Evolutionary conservation across 2,113 vertebrate genomes (phyloP), one percentile per base, ranked within the genome.

Genomic region (Pseudorectes ferrugineus): DNA sequence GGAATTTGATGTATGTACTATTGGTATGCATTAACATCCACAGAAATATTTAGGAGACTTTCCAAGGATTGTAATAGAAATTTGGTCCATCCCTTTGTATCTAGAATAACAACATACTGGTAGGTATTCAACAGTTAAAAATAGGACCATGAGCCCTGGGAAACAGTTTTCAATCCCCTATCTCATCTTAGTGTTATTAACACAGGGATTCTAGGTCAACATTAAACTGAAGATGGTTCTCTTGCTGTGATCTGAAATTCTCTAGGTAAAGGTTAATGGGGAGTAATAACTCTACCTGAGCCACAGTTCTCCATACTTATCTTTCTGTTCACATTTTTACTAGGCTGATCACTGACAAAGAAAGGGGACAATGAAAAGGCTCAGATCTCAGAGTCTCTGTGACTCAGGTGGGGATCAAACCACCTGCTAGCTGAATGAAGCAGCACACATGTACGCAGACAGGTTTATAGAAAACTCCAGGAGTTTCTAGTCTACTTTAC

Each of bases 191-290:
- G 11, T 46, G 33, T 76, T 95, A 67, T 55, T 71, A 78, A 61
- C 26, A 76, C n/a, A 73, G 45, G 49, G 29, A 73, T 89, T 87
- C 45, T 79, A 81, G 81, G 58, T 66, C 40, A 89, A 49, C 42
- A 73, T 89, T 65, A 62, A 87, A 82, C 46, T 58, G 40, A 65
- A 75, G 46, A 71, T 1, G 0, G 6, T 54, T 89, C 46, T 73
- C 77, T 68, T 87, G 22, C 77, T 82, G 58, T 43, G 57, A 91
- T 88, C 70, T 91, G 70, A 88, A 94, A 85, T 89, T 76, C 66
- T 65, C 71, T 38, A 74, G 46, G 54, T 79, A 83, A 94, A 95
- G 67, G 54, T 90, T 95, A 90, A 95, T 86, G 59, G 46, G 42
- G 21, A 88, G 46, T 66, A 93, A 66, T 66, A 90, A 83, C 82